Evolutionary conservation across 1,140 invertebrate genomes (phyloP).

Genomic region (Heliothis virescens): DNA sequence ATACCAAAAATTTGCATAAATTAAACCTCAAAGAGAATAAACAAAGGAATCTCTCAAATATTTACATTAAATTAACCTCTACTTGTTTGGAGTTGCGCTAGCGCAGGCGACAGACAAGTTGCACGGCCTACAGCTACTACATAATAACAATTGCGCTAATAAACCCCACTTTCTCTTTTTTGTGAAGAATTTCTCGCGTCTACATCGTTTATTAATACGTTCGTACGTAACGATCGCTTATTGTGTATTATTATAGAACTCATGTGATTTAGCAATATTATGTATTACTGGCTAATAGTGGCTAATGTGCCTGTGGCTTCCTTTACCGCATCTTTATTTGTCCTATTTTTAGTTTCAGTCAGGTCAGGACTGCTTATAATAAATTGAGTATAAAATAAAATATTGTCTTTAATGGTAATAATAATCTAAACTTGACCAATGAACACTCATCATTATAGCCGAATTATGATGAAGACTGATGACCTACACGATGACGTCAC

Average conservation of each 20-base stretch:
- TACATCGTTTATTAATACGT: constrained; percentile 27
- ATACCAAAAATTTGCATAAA: constrained; percentile 15
- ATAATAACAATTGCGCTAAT: constrained; percentile 50
- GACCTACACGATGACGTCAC: too few species aligned
- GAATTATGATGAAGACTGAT: too few species aligned
- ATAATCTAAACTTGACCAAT: too few species aligned
- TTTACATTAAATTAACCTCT: constrained; percentile 28
- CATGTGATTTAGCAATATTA: constrained; percentile 34
- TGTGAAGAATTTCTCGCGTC: constrained; percentile 55
- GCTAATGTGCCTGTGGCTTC: too few species aligned
- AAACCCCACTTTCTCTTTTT: constrained; percentile 61
- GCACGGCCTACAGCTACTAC: constrained; percentile 14
- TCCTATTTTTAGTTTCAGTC: too few species aligned
- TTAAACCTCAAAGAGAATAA: constrained; percentile 10
- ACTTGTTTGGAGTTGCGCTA: neutral
- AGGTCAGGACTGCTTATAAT: too few species aligned
- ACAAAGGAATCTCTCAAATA: constrained; percentile 23
- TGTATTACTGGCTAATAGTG: neutral
- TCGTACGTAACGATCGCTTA: constrained; percentile 19
- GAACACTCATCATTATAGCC: too few species aligned
- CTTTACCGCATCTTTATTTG: too few species aligned
- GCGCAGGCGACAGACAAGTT: constrained; percentile 9
- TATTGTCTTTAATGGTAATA: too few species aligned
- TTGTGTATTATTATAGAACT: constrained; percentile 14
- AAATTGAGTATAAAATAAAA: too few species aligned